Evolutionary conservation across 2,113 vertebrate genomes (phyloP), one percentile per base, ranked within the genome.

Genomic region (Phalacrocorax brasilianus): DNA sequence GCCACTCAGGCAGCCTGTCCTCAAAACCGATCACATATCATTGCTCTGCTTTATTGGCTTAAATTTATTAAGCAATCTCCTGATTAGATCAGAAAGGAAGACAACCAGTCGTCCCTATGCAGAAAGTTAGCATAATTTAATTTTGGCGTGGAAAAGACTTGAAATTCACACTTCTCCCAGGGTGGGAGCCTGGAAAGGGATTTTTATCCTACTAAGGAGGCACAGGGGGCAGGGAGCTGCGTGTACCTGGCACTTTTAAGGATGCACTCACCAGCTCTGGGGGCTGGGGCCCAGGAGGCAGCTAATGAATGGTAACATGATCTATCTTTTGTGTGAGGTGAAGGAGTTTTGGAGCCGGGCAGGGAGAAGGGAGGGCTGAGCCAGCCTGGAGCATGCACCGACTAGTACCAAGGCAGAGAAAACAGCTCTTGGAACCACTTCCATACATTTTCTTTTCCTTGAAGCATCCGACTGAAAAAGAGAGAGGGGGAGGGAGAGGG

Each of bases 391-490:
- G 74, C 93, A 27, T 93, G 95, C 95, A 97, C 96, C 35, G 87
- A 97, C 91, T 92, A 96, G 95, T 87, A 97, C 95, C 87, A 17
- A 62, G 63, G 63, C 84, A 81, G 89, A 91, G 87, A 94, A 95
- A 97, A 89, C 95, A 89, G 85, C 92, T 88, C 95, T 96, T 95
- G 94, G 97, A 97, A 97, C 75, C 30, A 8, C 82, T 94, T 91
- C 93, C 96, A 96, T 97, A 95, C 97, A 93, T 97, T 95, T 96
- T 96, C 68, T 95, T 93, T 85, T 79, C 91, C 95, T 97, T 94
- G 74, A 96, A 95, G 93, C 90, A 85, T 84, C 85, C 14, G 28
- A 85, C 70, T 95, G 78, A 68, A 85, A 63, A 66, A 55, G 72
- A 76, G 47, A 68, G 38, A 28, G 32, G n/a, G 21, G 24, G 59